phyloP scores from a whole-genome alignment of 2,113 vertebrate genomes.

The Sylvilagus bachmani region DNA sequence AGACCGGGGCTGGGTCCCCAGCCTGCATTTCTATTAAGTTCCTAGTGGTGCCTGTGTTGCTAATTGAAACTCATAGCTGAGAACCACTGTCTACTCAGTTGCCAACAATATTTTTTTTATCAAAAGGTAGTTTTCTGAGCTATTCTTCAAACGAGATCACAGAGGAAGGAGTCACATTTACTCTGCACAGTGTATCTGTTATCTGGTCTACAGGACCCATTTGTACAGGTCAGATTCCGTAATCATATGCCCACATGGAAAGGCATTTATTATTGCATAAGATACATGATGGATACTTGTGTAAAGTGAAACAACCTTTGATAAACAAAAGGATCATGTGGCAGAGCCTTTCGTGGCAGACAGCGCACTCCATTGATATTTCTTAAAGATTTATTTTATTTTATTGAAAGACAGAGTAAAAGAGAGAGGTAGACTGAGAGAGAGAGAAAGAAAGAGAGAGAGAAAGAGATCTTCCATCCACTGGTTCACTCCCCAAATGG shows the following conservation, averaged over 20 bases:
- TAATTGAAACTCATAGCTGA: not conserved
- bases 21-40: not conserved
- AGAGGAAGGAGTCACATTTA: not conserved
- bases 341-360: not conserved
- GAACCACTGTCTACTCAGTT: not conserved
- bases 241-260: not conserved
- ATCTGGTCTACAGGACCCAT: not conserved
- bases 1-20: not conserved
- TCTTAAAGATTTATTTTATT: too few species aligned
- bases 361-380: not conserved
- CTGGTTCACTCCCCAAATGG: too few species aligned
- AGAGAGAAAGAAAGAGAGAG: too few species aligned
- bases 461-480: too few species aligned
- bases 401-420: too few species aligned
- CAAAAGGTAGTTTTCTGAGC: conserved; percentile 22
- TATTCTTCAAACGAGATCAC: conserved; percentile 1
- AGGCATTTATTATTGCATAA: not conserved
- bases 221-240: conserved; percentile 9
- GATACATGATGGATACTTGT: not conserved
- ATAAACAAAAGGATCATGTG: not conserved
- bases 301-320: conserved; percentile 7
- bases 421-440: too few species aligned
- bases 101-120: not conserved
- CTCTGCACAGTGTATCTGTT: not conserved
- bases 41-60: too few species aligned